Evolutionary conservation across 2,113 vertebrate species (phyloP), one percentile per base, ranked within the genome.

Genomic region (Tenrec ecaudatus): DNA sequence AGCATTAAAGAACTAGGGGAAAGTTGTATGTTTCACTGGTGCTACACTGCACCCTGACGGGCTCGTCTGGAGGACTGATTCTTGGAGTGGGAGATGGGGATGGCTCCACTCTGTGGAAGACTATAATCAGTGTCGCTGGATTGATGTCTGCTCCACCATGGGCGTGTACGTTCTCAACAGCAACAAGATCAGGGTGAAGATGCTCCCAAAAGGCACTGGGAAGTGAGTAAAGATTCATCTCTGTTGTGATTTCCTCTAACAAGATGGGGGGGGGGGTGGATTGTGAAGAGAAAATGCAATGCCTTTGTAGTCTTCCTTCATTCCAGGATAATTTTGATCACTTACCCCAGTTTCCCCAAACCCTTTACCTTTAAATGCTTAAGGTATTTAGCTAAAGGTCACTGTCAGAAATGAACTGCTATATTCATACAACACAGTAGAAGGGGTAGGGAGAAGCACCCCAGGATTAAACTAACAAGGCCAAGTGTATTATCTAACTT

Each of bases 401-500:
- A 33, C 62, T 90, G 85, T 83, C 31, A 76, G 38, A 78, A 83
- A 86, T 29, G 31, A 92, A 76, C 81, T 62, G 36, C 33, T 62
- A 2, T 83, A 12, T 79, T 82, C 15, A 53, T 40, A 53, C 31
- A 47, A 12, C 23, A 31, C 4, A 23, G 7, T 36, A 33, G 53
- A n/a, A 29, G 29, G 19, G n/a, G 57, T 31, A 47, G 29, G 38
- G 0, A 20, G 69, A 58, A 64, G 20, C 29, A 58, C n/a, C n/a
- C 57, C 60, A 40, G 11, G 82, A 62, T 76, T 31, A 29, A 47
- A 62, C 77, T 80, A 91, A 89, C 81, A 92, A 69, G 83, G 58
- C 10, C 25, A 14, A 11, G 15, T 33, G 57, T 11, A 86, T 17
- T 16, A 38, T 14, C 75, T 47, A 17, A 66, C 31, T 68, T 83